phyloP scores from a whole-genome alignment of 2,113 vertebrate species.

The Callipepla squamata region DNA sequence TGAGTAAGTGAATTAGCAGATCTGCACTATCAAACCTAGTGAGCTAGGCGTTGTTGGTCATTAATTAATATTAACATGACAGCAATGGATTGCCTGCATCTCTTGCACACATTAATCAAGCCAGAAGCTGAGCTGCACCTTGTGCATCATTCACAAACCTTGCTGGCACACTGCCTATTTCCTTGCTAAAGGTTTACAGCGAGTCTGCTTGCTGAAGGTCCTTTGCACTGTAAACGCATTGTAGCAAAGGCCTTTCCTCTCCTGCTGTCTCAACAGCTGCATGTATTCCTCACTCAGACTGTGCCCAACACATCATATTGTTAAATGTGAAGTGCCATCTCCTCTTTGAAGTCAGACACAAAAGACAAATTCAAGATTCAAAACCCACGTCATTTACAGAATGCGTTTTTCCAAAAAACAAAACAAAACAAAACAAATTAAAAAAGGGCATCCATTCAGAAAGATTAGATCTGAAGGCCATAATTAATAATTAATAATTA shows the following conservation, averaged over 20 bases:
- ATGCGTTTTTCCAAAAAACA: not conserved
- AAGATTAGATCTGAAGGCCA: not conserved
- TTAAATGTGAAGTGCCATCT: not conserved
- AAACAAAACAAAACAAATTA: not conserved
- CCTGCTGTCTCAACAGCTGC: not conserved
- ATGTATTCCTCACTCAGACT: accelerated
- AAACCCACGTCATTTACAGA: not conserved
- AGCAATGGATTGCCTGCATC: conserved; percentile 21
- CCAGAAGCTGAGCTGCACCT: not conserved
- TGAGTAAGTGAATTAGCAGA: conserved; percentile 75
- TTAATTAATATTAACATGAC: conserved; percentile 66
- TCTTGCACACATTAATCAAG: conserved; percentile 55
- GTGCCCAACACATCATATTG: accelerated
- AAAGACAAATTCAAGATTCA: not conserved
- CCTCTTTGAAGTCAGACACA: not conserved
- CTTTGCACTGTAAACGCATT: not conserved
- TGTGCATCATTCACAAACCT: conserved; percentile 1
- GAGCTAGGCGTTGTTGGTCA: conserved; percentile 39
- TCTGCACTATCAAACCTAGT: conserved; percentile 8
- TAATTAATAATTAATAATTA: conserved; percentile 3
- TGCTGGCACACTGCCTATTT: not conserved
- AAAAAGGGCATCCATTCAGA: not conserved
- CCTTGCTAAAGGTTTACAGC: conserved; percentile 32
- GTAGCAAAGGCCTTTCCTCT: not conserved
- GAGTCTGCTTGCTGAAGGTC: not conserved